Conservation (phyloP, 2,797 vertebrate genomes). For the Hydrolagus colliei region DNA sequence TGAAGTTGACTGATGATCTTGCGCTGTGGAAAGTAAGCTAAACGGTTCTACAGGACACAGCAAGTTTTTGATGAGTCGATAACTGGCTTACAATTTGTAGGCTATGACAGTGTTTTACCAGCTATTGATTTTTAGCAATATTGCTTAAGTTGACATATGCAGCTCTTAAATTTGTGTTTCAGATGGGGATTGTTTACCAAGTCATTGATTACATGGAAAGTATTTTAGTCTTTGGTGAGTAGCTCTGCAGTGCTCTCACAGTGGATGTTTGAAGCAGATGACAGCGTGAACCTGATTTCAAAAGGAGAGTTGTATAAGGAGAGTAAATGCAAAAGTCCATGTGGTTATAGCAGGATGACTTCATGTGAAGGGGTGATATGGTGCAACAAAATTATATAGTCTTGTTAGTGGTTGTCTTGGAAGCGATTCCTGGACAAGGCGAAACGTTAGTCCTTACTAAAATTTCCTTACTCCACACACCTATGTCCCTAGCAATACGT, state of each 20-base stretch:
- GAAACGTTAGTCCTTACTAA: no score
- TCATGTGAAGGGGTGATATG: no score
- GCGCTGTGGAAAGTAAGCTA: background rate
- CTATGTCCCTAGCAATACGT: no score
- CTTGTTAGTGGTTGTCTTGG: no score
- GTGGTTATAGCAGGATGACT: no score
- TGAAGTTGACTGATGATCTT: background rate
- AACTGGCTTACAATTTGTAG: background rate
- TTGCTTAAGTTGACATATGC: conserved; percentile 2
- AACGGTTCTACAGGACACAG: background rate
- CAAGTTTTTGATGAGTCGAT: background rate
- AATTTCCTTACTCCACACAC: no score
- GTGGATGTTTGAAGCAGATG: background rate
- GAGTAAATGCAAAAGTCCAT: no score
- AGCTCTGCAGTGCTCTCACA: no score
- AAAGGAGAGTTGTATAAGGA: background rate
- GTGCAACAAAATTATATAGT: no score
- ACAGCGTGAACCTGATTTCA: background rate
- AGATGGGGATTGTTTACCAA: background rate
- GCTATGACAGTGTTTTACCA: background rate
- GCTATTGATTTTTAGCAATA: background rate
- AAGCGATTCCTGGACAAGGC: no score
- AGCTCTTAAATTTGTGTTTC: background rate
- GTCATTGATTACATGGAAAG: background rate
- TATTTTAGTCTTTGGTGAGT: no score